Evolutionary conservation across 2,113 vertebrate species (phyloP), one percentile per base, ranked within the genome.

Genomic region (Centropristis striata): DNA sequence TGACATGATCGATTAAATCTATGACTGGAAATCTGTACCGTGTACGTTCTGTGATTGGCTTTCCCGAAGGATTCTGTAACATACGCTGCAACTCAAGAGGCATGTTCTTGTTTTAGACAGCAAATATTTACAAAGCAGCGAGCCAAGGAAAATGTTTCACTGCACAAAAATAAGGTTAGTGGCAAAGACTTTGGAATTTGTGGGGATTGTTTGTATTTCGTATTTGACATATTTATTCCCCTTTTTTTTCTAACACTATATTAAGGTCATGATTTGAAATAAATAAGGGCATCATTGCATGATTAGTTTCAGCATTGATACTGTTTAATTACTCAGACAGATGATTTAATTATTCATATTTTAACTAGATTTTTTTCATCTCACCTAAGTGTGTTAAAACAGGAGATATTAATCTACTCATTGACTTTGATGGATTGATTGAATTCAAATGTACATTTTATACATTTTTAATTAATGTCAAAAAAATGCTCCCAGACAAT

Each of bases 121-220:
- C 89, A 94, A 94, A 94, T 94, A 94, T 94, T 94, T 90, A 94
- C 86, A 84, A 83, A 93, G 74, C 77, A n/a, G 15, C 37, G 5
- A 12, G 92, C 91, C 91, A 94, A 92, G 61, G 71, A 80, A 92
- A 92, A 94, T 88, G 86, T 88, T 88, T 86, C 79, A 18, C 79
- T 72, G 88, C 75, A 89, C 92, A 74, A 80, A 91, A 93, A 91
- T 92, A 91, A 86, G 77, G 71, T 70, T 55, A 57, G 83, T 78
- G 83, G 81, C 71, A 49, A 75, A 80, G 79, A 78, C 84, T 65
- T 32, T 46, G 27, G 63, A 76, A 74, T 79, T 25, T 41, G 50
- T 14, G 61, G 21, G 41, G 49, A n/a, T 53, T 65, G 39, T 68
- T 80, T 75, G 44, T 64, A 46, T 58, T 86, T 81, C 58, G 68